Evolutionary conservation across 2,797 vertebrate genomes (phyloP), one percentile per base, ranked within the genome.

Genomic region (Myotis pilosus): DNA sequence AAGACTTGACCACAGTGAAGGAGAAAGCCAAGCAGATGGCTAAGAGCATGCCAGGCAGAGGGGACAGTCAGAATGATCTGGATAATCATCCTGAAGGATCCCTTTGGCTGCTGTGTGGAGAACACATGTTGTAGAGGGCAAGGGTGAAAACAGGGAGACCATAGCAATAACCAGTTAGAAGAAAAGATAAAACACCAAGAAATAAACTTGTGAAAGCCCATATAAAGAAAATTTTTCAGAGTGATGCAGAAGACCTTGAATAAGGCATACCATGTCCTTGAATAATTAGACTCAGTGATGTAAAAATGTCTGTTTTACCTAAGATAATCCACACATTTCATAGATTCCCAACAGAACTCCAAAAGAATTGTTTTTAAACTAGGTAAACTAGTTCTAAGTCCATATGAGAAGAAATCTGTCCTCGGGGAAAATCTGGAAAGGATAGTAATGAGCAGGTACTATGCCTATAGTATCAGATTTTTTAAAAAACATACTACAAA

Each of bases 291-390:
- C 3, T 74, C 28, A 9, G 0, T 64, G 44, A 91, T 51, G 9
- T 85, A 66, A 95, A 64, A 20, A 53, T 86, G 22, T 92, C 71
- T 87, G 13, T 76, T 79, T 91, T 91, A 91, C 80, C 85, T 87
- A 64, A 13, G 44, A 78, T 74, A 60, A 38, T 83, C 51, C 68
- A 78, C 13, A 81, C 1, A 68, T 78, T 69, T 92, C 53, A 87
- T 64, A 86, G 25, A 57, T 87, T 95, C n/a, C 41, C 80, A 75
- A 6, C 66, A 53, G 85, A 89, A 84, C 47, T 71, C 9, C 30
- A 60, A 22, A 51, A 83, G n/a, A 76, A 74, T 72, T 89, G 2
- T 51, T 94, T 89, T 95, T 62, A 38, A 92, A 79, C 53, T 85
- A 36, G 49, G 30, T 69, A 78, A 94, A 80, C 28, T 83, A 84